These are phyloP conservation scores for Amaurobius ferox DNA, from an alignment of 2,888 invertebrate species.

Conservation along the genomic window DNA sequence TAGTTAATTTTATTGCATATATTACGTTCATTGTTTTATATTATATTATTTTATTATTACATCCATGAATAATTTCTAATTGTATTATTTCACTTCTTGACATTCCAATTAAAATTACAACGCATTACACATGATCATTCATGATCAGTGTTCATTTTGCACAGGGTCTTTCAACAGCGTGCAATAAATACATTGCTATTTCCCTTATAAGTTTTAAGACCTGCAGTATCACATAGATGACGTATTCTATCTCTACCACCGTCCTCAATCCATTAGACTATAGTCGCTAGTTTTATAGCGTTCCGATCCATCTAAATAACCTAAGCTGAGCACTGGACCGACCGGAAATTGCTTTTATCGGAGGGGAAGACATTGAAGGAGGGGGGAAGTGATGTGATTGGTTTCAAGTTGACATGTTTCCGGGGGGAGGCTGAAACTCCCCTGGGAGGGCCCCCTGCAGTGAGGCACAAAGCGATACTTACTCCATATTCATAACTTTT, in stretches of 20 bases:
- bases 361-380: conserved; percentile 10
- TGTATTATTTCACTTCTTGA: too few relatives aligned
- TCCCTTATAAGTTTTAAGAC: too few relatives aligned
- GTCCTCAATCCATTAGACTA: not conserved
- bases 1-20: too few relatives aligned
- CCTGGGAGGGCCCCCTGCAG: conserved; percentile 12
- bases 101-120: too few relatives aligned
- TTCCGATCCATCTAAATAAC: not conserved
- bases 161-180: too few relatives aligned
- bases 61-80: too few relatives aligned
- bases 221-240: too few relatives aligned
- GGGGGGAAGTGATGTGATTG: conserved; percentile 32
- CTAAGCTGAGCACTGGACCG: conserved; percentile 1
- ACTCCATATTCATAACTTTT: conserved; percentile 4
- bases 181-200: too few relatives aligned
- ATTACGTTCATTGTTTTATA: too few relatives aligned
- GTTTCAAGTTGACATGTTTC: conserved; percentile 55
- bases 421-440: conserved; percentile 21
- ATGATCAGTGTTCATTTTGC: too few relatives aligned
- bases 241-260: not conserved
- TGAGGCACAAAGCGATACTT: not conserved
- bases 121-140: too few relatives aligned
- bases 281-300: not conserved
- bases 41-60: too few relatives aligned
- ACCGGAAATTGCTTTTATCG: conserved; percentile 60